These are phyloP conservation scores for Stenotaenia linearis DNA, from an alignment of 2,888 invertebrate species.

Conservation along the genomic window DNA sequence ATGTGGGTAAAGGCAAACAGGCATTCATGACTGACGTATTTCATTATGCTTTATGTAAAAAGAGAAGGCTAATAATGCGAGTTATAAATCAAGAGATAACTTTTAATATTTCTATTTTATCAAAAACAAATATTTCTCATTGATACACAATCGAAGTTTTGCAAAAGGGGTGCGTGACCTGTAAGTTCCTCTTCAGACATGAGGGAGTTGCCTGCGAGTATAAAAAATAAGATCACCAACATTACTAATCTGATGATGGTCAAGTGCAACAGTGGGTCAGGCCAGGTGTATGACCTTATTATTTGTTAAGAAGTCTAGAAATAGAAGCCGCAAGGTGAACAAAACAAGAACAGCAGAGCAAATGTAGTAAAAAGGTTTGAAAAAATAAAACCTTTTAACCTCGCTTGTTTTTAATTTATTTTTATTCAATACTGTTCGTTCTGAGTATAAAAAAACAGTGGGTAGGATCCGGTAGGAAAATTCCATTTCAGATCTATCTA, in stretches of 20 bases:
- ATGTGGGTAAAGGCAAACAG: not conserved
- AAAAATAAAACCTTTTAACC: not conserved
- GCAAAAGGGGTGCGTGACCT: not conserved
- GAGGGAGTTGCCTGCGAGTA: not conserved
- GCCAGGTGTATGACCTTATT: constrained; percentile 1
- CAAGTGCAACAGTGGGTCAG: constrained; percentile 23
- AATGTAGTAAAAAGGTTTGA: not conserved
- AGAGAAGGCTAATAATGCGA: not conserved
- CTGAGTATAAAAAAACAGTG: too few relatives aligned
- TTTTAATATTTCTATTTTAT: not conserved
- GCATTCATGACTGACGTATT: not conserved
- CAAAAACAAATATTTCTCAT: not conserved
- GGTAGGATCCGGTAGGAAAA: too few relatives aligned
- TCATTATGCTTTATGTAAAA: not conserved
- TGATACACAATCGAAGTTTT: not conserved
- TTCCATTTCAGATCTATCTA: too few relatives aligned
- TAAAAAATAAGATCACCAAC: not conserved
- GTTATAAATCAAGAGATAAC: not conserved
- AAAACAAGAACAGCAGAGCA: not conserved
- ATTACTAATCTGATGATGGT: constrained; percentile 9
- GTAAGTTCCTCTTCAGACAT: not conserved
- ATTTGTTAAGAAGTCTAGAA: not conserved
- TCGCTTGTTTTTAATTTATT: not conserved
- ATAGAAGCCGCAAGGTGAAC: constrained; percentile 10
- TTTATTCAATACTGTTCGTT: too few relatives aligned